Percentiles rank a stretch among this genome's conserved stretches.
Conservation (phyloP, 2,113 vertebrate genomes). For the cat (Felis catus) region F.catus_Fca126_mat1.0 CM031415.1:144922001-144922500, state of each 20-base stretch:
- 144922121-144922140: neutral
- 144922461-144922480: neutral
- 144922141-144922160: neutral
- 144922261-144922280: neutral
- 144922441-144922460: neutral
- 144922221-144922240: neutral
- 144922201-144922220: neutral
- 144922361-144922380: neutral
- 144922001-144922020: neutral
- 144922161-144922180: neutral
- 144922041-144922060: neutral
- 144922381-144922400: neutral
- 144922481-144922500: neutral
- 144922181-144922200: neutral
- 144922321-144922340: conserved; percentile 31
- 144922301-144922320: conserved; percentile 38
- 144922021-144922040: neutral
- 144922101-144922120: neutral
- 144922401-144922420: neutral
- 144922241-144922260: neutral
- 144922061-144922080: neutral
- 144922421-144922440: neutral
- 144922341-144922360: neutral
- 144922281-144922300: neutral
- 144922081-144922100: neutral